Evolutionary conservation across 2,888 invertebrate species (phyloP).

Genomic region (Eueremaeus valkanovi): DNA sequence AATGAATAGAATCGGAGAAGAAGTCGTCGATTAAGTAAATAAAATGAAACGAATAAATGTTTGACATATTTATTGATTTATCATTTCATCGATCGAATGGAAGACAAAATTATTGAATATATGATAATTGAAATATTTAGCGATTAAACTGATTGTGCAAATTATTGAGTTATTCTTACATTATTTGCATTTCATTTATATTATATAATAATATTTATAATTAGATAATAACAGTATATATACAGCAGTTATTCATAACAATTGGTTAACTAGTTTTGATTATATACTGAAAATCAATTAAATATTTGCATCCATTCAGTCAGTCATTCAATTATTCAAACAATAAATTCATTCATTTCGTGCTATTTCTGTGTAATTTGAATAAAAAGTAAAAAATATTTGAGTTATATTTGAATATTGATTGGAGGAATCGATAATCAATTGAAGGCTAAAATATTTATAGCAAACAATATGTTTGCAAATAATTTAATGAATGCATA

Average conservation of each 20-base stretch:
- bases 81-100: background rate
- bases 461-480: constrained; percentile 7
- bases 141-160: background rate
- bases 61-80: background rate
- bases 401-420: background rate
- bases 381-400: background rate
- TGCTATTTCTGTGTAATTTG: background rate
- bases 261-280: no score
- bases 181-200: background rate
- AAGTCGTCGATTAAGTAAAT: no score
- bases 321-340: background rate
- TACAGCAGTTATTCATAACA: background rate
- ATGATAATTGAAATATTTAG: background rate
- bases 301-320: no score
- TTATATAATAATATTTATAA: background rate
- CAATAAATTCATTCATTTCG: no score
- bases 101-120: background rate
- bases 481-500: constrained; percentile 2
- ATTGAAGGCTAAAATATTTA: constrained; percentile 13
- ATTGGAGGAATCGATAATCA: background rate
- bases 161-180: background rate
- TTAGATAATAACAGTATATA: background rate
- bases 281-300: no score
- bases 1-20: no score
- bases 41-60: no score